Base-by-base conservation (phyloP, 2,888 invertebrate species). In the Drosophila recens region DNA sequence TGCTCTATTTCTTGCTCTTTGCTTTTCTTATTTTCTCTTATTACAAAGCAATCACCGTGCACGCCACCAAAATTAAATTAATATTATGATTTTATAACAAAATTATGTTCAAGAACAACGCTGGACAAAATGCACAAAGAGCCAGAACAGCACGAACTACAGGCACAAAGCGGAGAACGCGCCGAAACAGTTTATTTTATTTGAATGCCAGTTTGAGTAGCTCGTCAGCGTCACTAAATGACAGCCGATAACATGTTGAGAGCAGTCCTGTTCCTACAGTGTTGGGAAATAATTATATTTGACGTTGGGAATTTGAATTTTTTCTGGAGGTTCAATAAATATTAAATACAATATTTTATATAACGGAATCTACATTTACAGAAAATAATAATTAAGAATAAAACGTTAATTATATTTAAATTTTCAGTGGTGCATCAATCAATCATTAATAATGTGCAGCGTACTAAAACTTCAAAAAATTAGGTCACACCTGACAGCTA, bases 101-200 rank as follows among this genome's bases (percentile, higher is more conserved):
- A 42, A 56, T 30, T 27, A 54, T 43, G 23, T 59, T 48, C 51
- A 68, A 51, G 46, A 56, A 65, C 49, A 38, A 57, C 33, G 34
- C 65, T 67, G n/a, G 64, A 57, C 40, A 52, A 61, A 57, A 64
- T 51, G 46, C 68, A 67, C 69, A 73, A 67, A 65, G 54, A 43
- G 34, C 17, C 34, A 53, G 43, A 40, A 23, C 49, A n/a, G 56
- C 68, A 72, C 66, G 63, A 78, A 63, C 49, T n/a, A 52, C 20
- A 75, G 65, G 53, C 84, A 71, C 74, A 87, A 74, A 71, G 72
- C 73, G 69, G 67, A 72, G 56, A 82, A 82, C 87, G 84, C 87
- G 84, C 84, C 75, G 77, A 82, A 79, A 83, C 84, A 87, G 87
- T 78, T 84, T 82, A 72, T 70, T 78, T 84, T 68, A 71, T 86